Evolutionary conservation across 2,113 vertebrate species (phyloP).

Genomic region (Mesitornis unicolor): DNA sequence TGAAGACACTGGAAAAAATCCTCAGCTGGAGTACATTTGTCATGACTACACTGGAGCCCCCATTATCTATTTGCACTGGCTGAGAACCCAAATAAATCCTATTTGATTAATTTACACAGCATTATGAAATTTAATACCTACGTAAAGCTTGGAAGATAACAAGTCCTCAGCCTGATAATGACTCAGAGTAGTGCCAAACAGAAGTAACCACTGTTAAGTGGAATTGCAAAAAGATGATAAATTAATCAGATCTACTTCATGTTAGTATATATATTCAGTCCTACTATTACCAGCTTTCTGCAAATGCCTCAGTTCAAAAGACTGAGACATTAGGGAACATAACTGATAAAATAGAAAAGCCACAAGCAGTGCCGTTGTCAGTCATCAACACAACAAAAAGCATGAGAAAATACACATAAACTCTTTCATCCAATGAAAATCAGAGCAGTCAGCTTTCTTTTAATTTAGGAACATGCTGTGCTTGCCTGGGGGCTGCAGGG

Average conservation of each 20-base stretch:
- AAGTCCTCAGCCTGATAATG: not conserved
- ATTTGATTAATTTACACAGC: not conserved
- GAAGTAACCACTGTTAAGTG: not conserved
- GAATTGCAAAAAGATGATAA: not conserved
- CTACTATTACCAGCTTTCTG: not conserved
- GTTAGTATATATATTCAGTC: not conserved
- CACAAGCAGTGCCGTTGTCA: not conserved
- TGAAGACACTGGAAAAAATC: not conserved
- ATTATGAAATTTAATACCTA: not conserved
- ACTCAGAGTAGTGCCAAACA: not conserved
- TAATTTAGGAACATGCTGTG: slow-evolving; percentile 21
- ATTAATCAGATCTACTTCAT: not conserved
- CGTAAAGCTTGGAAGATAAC: not conserved
- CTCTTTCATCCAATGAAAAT: slow-evolving; percentile 32
- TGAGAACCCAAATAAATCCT: not conserved
- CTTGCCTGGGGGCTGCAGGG: not conserved
- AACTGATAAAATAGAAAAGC: not conserved
- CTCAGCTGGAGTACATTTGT: not conserved
- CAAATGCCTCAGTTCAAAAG: not conserved
- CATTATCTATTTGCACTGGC: not conserved
- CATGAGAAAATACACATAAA: not conserved
- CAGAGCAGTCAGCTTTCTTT: slow-evolving; percentile 13
- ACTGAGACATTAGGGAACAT: not conserved
- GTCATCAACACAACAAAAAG: not conserved
- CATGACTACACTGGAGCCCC: not conserved